phyloP scores from a whole-genome alignment of 2,888 invertebrate species.

The Drosophila meridionalis region DNA sequence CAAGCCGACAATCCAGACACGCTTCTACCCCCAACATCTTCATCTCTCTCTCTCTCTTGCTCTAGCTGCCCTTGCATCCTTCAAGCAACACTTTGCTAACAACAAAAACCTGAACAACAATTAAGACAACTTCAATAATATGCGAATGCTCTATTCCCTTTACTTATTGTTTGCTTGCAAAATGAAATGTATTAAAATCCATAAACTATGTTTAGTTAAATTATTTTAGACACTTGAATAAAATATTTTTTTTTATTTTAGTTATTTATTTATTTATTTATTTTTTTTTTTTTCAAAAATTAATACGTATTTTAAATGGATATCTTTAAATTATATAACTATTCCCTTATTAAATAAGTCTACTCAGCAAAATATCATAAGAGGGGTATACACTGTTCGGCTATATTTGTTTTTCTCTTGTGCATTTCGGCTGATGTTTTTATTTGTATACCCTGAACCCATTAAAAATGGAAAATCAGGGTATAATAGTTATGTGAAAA shows the following conservation, averaged over 20 bases:
- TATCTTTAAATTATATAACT: too few species aligned
- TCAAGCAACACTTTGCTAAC: constrained; percentile 37
- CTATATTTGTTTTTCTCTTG: not conserved
- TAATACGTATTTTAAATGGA: too few species aligned
- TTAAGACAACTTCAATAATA: constrained; percentile 31
- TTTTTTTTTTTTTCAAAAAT: too few species aligned
- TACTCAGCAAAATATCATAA: not conserved
- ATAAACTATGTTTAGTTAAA: too few species aligned
- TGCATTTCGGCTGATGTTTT: constrained; percentile 50
- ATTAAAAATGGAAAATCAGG: too few species aligned
- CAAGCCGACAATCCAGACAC: constrained; percentile 57
- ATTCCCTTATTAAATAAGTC: too few species aligned
- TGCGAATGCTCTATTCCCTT: constrained; percentile 19
- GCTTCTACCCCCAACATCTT: constrained; percentile 39
- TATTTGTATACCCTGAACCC: constrained; percentile 18
- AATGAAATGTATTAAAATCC: not conserved
- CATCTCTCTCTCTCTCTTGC: not conserved
- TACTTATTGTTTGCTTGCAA: constrained; percentile 1
- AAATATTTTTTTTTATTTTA: too few species aligned
- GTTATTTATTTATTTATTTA: too few species aligned
- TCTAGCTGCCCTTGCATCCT: constrained; percentile 3
- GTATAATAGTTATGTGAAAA: too few species aligned
- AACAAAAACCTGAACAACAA: constrained; percentile 41
- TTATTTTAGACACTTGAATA: too few species aligned
- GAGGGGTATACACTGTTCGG: constrained; percentile 43